phyloP scores from a whole-genome alignment of 1,140 invertebrate species.

The Aricia agestis region DNA sequence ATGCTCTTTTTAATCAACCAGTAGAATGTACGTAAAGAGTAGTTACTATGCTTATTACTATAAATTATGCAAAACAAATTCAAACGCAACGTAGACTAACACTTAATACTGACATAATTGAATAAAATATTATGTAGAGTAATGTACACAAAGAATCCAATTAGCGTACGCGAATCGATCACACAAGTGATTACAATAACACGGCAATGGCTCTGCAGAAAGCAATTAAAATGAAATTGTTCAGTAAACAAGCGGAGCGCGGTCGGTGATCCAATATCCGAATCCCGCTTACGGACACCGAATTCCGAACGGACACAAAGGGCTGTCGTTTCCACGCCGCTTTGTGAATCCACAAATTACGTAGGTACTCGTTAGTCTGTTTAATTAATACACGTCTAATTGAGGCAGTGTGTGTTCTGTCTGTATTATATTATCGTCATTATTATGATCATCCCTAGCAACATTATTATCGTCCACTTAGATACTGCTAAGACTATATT shows the following conservation, averaged over 20 bases:
- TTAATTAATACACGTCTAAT: slow-evolving; percentile 14
- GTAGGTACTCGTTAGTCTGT: slow-evolving; percentile 19
- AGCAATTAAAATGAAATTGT: slow-evolving; percentile 68
- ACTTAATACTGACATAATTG: too few relatives aligned
- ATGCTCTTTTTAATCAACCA: too few relatives aligned
- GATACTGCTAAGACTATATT: too few relatives aligned
- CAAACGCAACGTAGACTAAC: too few relatives aligned
- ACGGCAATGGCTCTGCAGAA: slow-evolving; percentile 31
- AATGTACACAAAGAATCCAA: slow-evolving; percentile 10
- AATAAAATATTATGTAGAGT: not conserved
- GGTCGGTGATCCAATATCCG: slow-evolving; percentile 63
- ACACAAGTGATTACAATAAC: not conserved
- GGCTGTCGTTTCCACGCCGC: slow-evolving; percentile 50
- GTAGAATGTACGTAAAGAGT: too few relatives aligned
- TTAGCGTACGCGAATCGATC: slow-evolving; percentile 10
- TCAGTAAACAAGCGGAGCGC: slow-evolving; percentile 50
- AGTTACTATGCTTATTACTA: too few relatives aligned
- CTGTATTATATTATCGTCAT: too few relatives aligned
- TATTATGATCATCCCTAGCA: too few relatives aligned
- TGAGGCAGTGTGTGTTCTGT: not conserved
- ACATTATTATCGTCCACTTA: too few relatives aligned
- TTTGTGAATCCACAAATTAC: slow-evolving; percentile 29
- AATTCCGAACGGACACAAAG: slow-evolving; percentile 50
- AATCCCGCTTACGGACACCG: slow-evolving; percentile 44
- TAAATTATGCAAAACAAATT: too few relatives aligned